Evolutionary conservation across 2,113 vertebrate species (phyloP).

Genomic region (Zapus hudsonius): DNA sequence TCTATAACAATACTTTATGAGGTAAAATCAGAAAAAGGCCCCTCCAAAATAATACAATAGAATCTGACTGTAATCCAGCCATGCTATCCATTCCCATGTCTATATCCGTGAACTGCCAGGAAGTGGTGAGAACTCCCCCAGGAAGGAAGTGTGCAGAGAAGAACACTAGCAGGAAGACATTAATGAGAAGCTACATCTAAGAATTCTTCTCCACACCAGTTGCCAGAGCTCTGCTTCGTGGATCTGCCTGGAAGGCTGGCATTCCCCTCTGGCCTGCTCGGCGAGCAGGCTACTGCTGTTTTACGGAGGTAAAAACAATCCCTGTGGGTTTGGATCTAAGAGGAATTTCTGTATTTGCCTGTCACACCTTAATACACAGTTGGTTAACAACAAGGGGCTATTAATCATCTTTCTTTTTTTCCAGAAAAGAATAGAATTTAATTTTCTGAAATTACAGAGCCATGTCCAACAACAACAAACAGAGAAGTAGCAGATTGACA

Average conservation of each 20-base stretch:
- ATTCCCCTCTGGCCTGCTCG: not conserved
- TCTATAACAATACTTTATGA: conserved; percentile 71
- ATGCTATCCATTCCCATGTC: not conserved
- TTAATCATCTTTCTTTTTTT: conserved; percentile 76
- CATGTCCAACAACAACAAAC: conserved; percentile 85
- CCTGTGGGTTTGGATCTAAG: not conserved
- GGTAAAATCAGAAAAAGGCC: conserved; percentile 74
- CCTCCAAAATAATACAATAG: conserved; percentile 13
- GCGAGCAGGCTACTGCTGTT: not conserved
- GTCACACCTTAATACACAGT: not conserved
- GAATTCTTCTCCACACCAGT: not conserved
- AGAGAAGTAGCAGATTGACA: conserved; percentile 92
- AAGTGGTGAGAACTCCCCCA: not conserved
- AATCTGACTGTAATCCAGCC: not conserved
- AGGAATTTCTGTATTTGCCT: conserved; percentile 3
- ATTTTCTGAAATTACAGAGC: conserved; percentile 82
- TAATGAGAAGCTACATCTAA: not conserved
- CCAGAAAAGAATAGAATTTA: conserved; percentile 67
- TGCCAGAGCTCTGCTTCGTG: not conserved
- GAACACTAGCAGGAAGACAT: conserved; percentile 43
- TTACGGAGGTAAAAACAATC: not conserved
- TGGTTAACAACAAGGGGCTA: conserved; percentile 76
- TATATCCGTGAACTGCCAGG: not conserved
- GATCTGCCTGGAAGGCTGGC: not conserved
- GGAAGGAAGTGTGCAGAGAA: not conserved